These are phyloP conservation scores for Holothuria scabra DNA, from an alignment of 53 echinoderm and acorn worm genomes.

Conservation along the genomic window DNA sequence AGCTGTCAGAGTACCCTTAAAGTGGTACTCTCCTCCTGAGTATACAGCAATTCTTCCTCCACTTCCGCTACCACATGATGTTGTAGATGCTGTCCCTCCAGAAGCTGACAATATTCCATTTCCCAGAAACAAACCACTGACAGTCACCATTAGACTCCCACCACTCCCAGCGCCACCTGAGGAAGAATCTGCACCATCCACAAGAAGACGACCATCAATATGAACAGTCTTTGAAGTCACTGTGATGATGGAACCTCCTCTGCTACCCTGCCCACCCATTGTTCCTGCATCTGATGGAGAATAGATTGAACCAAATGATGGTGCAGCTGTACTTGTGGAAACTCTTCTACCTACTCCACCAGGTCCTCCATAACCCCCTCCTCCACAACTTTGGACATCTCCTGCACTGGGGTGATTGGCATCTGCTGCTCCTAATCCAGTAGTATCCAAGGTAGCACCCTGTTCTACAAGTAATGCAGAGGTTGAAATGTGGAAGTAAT, in stretches of 20 bases:
- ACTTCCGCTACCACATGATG: slow-evolving; percentile 78
- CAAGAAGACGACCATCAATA: slow-evolving; percentile 71
- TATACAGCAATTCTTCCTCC: slow-evolving; percentile 85
- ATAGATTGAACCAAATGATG: slow-evolving; percentile 86
- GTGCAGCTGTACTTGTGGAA: slow-evolving; percentile 46
- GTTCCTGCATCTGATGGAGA: slow-evolving; percentile 60
- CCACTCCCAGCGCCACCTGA: slow-evolving; percentile 81
- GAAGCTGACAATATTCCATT: slow-evolving; percentile 69
- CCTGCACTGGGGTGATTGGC: slow-evolving; percentile 55
- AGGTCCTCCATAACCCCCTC: slow-evolving; percentile 87
- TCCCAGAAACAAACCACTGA: slow-evolving; percentile 56
- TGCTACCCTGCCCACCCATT: slow-evolving; percentile 69
- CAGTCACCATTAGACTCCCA: slow-evolving; percentile 72
- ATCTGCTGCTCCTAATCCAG: slow-evolving; percentile 60
- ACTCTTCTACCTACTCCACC: slow-evolving; percentile 68
- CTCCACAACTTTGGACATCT: slow-evolving; percentile 56
- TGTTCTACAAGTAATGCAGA: slow-evolving; percentile 67
- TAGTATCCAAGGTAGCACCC: slow-evolving; percentile 75
- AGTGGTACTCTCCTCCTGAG: slow-evolving; percentile 45
- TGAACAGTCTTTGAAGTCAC: slow-evolving; percentile 62
- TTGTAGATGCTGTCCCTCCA: slow-evolving; percentile 61
- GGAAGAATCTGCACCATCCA: slow-evolving; percentile 55
- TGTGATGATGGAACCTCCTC: slow-evolving; percentile 68
- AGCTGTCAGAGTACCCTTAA: slow-evolving; percentile 67
- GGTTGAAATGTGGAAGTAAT: slow-evolving; percentile 71